Percentiles rank a stretch among this genome's conserved stretches.
Evolutionary conservation across 2,113 vertebrate genomes (phyloP).

Genomic region (Oncorhynchus kisutch): DNA sequence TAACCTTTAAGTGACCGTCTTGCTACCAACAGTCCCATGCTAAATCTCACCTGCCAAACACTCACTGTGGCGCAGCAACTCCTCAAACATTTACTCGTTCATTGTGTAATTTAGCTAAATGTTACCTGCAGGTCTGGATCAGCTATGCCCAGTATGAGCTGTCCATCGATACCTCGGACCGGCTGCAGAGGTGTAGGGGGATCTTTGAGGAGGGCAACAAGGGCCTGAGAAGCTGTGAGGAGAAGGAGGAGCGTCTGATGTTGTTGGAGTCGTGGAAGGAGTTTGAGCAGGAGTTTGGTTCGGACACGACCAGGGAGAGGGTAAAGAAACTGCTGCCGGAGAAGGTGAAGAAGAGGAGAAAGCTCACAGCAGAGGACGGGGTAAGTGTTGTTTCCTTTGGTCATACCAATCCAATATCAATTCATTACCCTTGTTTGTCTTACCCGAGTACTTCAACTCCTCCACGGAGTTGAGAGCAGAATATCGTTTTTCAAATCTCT

Average conservation of each 20-base stretch:
- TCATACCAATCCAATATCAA: not conserved
- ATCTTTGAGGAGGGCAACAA: constrained; percentile 95
- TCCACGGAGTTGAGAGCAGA: too few relatives aligned
- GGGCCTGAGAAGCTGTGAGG: constrained; percentile 89
- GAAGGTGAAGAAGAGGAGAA: constrained; percentile 98
- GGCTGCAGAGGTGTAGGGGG: constrained; percentile 81
- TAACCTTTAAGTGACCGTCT: not conserved
- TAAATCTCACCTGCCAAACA: too few relatives aligned
- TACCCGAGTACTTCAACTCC: too few relatives aligned
- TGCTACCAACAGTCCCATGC: not conserved
- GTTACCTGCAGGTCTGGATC: constrained; percentile 86
- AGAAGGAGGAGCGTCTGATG: constrained; percentile 97
- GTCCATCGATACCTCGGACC: constrained; percentile 76
- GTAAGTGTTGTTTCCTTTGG: constrained; percentile 71
- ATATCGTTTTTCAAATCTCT: too few relatives aligned
- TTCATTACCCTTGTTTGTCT: not conserved
- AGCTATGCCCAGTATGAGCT: constrained; percentile 95
- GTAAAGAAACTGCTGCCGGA: constrained; percentile 93
- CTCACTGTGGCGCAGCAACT: too few relatives aligned
- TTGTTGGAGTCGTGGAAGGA: constrained; percentile 90
- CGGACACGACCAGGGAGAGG: constrained; percentile 72
- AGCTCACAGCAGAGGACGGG: constrained; percentile 94
- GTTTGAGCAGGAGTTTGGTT: constrained; percentile 89
- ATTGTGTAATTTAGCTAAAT: too few relatives aligned
- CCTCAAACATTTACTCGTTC: too few relatives aligned